Base-by-base conservation (phyloP, 1,140 invertebrate genomes). In the Drosophila sp. region DNA sequence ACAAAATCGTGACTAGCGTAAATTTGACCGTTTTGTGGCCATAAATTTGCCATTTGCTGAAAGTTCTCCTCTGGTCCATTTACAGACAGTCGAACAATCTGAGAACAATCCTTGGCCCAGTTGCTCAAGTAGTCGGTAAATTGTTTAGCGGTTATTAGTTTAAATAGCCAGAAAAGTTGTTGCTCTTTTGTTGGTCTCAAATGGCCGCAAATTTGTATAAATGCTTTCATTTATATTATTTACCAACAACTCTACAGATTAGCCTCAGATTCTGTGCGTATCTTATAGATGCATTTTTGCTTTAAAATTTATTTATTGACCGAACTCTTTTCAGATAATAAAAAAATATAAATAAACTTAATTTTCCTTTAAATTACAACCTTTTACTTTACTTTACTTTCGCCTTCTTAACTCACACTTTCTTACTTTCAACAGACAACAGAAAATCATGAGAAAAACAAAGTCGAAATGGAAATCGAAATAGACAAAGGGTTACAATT, bases 1-100 rank as follows among this genome's bases (percentile, higher is more conserved):
- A 80, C 76, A 75, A 67, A 78, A 63, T 80, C 76, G 78, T 80
- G 78, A 80, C 78, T 80, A 78, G 65, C 56, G 72, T 71, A 75
- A 80, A 80, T 80, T 80, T 80, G 38, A 64, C 58, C 64, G 38
- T 62, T 67, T 62, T 75, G 45, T 63, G 53, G 51, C 74, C 72
- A 80, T 64, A 78, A 66, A 78, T 74, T 71, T 75, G 59, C 46
- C 50, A 78, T 78, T 78, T 71, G 65, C 48, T 66, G 34, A 65
- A 48, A 66, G 43, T 66, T 32, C 25, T 46, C 14, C 32, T 53
- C 38, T 7, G 13, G 7, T 29, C 32, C 45, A 57, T 38, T 67
- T 53, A 34, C 58, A 21, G 29, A 43, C 40, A 46, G 5, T 18
- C 46, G 16, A 16, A 50, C 25, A 50, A 27, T 29, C 46, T 48